Conservation (phyloP, 2,797 vertebrate genomes). For the Scolopax bukidnonensis region DNA sequence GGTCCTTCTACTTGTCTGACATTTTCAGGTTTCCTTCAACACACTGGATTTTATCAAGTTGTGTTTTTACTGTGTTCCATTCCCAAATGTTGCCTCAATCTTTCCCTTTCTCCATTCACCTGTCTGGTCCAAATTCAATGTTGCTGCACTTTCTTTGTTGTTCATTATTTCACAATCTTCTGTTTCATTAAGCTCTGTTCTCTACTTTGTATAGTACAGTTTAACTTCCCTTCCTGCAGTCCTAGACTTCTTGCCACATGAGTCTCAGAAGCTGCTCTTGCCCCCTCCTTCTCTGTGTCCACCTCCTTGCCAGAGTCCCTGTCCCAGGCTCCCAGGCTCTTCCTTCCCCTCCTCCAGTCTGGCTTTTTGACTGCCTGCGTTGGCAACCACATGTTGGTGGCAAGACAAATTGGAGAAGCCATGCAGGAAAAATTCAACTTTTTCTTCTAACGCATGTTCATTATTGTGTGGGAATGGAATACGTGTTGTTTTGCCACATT, state of each 20-base stretch:
- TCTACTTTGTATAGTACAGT: not conserved
- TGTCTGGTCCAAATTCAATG: not conserved
- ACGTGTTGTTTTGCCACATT: not conserved
- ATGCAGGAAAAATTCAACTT: not conserved
- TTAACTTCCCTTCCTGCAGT: not conserved
- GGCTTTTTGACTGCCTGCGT: not conserved
- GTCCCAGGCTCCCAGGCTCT: not conserved
- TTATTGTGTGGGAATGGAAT: conserved; percentile 6
- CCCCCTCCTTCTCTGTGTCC: not conserved
- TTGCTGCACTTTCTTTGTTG: not conserved
- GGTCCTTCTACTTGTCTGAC: not conserved
- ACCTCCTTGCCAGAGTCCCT: not conserved
- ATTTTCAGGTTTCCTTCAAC: not conserved
- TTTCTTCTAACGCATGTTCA: not conserved
- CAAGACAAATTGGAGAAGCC: not conserved
- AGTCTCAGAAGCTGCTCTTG: not conserved
- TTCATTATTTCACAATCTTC: not conserved
- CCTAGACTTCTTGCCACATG: not conserved
- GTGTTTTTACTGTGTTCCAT: not conserved
- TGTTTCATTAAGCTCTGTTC: not conserved
- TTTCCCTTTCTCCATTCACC: not conserved
- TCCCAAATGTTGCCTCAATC: not conserved
- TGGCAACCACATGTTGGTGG: not conserved
- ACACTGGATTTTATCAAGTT: not conserved
- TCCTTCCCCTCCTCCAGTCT: not conserved